Evolutionary conservation across 2,888 invertebrate species (phyloP).

Genomic region (Drosophila eohydei): DNA sequence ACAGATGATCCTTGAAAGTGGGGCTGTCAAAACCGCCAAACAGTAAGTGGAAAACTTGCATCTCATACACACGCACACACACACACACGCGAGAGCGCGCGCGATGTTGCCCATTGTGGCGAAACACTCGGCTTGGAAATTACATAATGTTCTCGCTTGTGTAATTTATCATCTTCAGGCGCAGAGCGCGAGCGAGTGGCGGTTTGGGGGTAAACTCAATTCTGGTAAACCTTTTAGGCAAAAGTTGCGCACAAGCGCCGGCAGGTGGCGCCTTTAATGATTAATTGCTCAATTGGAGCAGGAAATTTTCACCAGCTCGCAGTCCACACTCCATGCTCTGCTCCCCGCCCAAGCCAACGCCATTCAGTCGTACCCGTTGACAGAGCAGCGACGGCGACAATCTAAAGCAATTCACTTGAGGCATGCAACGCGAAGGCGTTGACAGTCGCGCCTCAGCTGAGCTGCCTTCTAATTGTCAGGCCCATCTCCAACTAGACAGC

Average conservation of each 20-base stretch:
- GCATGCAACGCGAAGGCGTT: slow-evolving; percentile 22
- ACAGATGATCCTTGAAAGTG: slow-evolving; percentile 52
- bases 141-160: slow-evolving; percentile 57
- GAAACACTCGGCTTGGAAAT: slow-evolving; percentile 16
- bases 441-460: slow-evolving; percentile 25
- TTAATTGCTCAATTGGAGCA: slow-evolving; percentile 72
- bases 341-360: neutral
- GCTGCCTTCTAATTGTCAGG: slow-evolving; percentile 33
- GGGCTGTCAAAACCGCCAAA: slow-evolving; percentile 45
- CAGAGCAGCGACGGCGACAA: slow-evolving; percentile 27
- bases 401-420: slow-evolving; percentile 21
- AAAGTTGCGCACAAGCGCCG: slow-evolving; percentile 38
- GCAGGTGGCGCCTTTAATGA: slow-evolving; percentile 66
- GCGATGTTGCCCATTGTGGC: neutral
- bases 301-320: slow-evolving; percentile 37
- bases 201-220: neutral
- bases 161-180: slow-evolving; percentile 74
- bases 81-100: neutral
- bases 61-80: slow-evolving; percentile 19
- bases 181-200: slow-evolving; percentile 29
- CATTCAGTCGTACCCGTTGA: slow-evolving; percentile 11
- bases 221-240: slow-evolving; percentile 62
- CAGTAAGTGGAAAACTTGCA: slow-evolving; percentile 62
- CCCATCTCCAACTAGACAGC: slow-evolving; percentile 9
- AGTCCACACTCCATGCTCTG: neutral